Conservation (phyloP, 35 echinoderm and acorn worm species). For the Ptychodera flava region DNA sequence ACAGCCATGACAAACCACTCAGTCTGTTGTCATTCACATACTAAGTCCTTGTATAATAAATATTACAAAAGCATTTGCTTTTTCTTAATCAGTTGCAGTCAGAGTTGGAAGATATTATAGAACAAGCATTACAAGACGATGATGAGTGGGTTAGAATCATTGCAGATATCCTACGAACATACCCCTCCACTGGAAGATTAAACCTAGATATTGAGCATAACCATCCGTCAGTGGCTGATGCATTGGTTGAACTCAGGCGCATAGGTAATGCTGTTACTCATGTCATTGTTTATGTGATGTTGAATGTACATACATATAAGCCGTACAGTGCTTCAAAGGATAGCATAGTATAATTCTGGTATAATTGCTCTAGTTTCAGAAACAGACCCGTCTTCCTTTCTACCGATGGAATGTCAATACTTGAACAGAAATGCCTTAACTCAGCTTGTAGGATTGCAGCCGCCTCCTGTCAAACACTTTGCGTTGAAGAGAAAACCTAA, state of each 20-base stretch:
- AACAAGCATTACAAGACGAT: slow-evolving; percentile 67
- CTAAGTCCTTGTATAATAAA: too few species aligned
- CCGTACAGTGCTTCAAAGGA: too few species aligned
- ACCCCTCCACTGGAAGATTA: slow-evolving; percentile 65
- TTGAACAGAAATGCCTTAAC: slow-evolving; percentile 93
- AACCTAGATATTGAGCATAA: slow-evolving; percentile 84
- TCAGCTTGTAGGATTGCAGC: slow-evolving; percentile 94
- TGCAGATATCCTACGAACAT: slow-evolving; percentile 74
- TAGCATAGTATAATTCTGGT: too few species aligned
- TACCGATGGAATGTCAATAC: slow-evolving; percentile 90
- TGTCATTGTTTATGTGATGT: too few species aligned
- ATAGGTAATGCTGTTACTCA: slow-evolving; percentile 84
- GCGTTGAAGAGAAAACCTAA: slow-evolving; percentile 88
- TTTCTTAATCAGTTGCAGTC: slow-evolving; percentile 68
- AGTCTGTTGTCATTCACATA: too few species aligned
- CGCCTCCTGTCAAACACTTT: slow-evolving; percentile 89
- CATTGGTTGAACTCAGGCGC: slow-evolving; percentile 62
- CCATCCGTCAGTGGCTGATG: slow-evolving; percentile 84
- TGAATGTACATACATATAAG: too few species aligned
- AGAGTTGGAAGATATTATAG: slow-evolving; percentile 79
- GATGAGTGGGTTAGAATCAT: slow-evolving; percentile 92
- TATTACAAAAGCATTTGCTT: too few species aligned
- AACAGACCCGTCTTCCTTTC: slow-evolving; percentile 72
- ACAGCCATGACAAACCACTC: too few species aligned
- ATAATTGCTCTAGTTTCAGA: slow-evolving; percentile 82